Percentiles rank a stretch among this genome's conserved stretches.
These are phyloP conservation scores for Muscidifurax raptorellus DNA, from an alignment of 1,140 invertebrate species.

Conservation along the genomic window DNA sequence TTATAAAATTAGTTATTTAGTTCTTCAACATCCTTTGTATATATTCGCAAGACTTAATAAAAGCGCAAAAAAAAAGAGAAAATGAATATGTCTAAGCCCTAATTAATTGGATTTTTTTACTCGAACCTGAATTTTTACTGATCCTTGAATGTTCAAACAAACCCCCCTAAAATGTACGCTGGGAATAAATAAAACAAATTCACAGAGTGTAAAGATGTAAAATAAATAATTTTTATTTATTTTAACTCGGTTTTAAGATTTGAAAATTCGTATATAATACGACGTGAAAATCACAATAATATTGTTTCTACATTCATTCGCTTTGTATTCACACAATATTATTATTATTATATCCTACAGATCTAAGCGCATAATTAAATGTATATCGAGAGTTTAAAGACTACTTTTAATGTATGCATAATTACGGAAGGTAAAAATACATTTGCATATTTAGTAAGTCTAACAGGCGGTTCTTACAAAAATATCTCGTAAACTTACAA, in stretches of 20 bases:
- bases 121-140: background rate
- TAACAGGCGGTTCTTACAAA: conserved; percentile 14
- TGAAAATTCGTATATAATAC: conserved; percentile 46
- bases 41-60: conserved; percentile 75
- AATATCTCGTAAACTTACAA: conserved; percentile 4
- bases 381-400: conserved; percentile 25
- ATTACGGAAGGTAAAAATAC: conserved; percentile 7
- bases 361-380: conserved; percentile 26
- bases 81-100: background rate
- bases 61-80: conserved; percentile 60
- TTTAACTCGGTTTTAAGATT: conserved; percentile 51
- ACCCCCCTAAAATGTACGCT: background rate
- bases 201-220: conserved; percentile 30
- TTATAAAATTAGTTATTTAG: conserved; percentile 73
- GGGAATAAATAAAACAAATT: background rate
- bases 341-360: conserved; percentile 2
- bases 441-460: background rate
- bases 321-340: conserved; percentile 52
- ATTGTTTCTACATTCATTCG: conserved; percentile 55
- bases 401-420: background rate
- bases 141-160: background rate
- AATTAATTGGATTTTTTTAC: conserved; percentile 27
- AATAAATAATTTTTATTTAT: conserved; percentile 61
- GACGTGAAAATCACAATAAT: conserved; percentile 57
- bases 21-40: conserved; percentile 72